phyloP scores from a whole-genome alignment of 2,797 vertebrate genomes.

The Tapirus indicus region DNA sequence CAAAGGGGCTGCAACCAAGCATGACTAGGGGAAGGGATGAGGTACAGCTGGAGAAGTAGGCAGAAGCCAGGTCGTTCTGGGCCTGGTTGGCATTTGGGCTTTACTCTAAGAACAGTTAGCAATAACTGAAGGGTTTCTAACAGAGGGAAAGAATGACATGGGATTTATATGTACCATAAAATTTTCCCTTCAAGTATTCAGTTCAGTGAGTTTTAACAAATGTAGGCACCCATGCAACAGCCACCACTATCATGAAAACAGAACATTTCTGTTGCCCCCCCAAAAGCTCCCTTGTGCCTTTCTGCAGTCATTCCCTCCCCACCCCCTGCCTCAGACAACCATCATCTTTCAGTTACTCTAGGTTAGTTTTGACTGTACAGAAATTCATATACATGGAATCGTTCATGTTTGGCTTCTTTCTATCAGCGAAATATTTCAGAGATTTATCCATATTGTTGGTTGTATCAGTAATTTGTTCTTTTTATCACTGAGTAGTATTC shows the following conservation, averaged over 20 bases:
- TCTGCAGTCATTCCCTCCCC: not conserved
- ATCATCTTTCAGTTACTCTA: not conserved
- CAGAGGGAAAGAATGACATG: not conserved
- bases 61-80: not conserved
- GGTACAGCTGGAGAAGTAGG: not conserved
- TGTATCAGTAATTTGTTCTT: not conserved
- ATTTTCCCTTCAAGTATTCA: not conserved
- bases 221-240: not conserved
- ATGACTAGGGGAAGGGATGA: not conserved
- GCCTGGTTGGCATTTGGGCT: not conserved
- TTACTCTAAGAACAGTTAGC: not conserved
- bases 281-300: not conserved
- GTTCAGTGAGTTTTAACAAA: not conserved
- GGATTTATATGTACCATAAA: not conserved
- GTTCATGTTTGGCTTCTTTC: not conserved
- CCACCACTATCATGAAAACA: not conserved
- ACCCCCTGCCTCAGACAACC: not conserved
- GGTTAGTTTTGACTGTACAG: not conserved
- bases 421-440: not conserved
- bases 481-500: not conserved
- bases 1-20: fast-evolving
- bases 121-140: not conserved
- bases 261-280: not conserved
- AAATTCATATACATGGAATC: not conserved
- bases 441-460: not conserved